Evolutionary conservation across 2,888 invertebrate species (phyloP).

Genomic region (Eucera pruinosa): DNA sequence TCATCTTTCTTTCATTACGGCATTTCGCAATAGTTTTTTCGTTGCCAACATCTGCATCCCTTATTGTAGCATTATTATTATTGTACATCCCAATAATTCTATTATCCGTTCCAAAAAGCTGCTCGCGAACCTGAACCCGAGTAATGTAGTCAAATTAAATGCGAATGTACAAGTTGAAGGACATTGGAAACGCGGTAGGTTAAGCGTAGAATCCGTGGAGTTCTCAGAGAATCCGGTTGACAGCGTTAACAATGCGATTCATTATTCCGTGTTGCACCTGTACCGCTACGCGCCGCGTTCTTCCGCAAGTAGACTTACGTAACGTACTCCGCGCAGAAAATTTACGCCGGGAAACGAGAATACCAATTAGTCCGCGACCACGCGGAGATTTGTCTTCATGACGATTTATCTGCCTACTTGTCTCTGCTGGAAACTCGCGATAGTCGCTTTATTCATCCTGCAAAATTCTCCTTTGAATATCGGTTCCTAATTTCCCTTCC

Average conservation of each 20-base stretch:
- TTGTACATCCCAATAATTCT: too few species aligned
- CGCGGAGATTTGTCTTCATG: conserved; percentile 36
- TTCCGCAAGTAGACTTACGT: conserved; percentile 48
- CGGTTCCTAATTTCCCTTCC: too few species aligned
- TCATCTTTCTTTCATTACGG: too few species aligned
- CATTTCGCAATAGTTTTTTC: too few species aligned
- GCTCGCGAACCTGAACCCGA: too few species aligned
- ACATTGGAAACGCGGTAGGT: too few species aligned
- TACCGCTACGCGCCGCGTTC: conserved; percentile 49
- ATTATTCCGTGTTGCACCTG: conserved; percentile 49
- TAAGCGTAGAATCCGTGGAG: too few species aligned
- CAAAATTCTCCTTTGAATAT: not conserved
- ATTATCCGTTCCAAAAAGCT: too few species aligned
- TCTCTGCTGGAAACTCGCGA: not conserved
- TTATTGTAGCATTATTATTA: too few species aligned
- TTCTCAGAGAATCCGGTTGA: not conserved
- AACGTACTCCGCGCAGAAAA: conserved; percentile 38
- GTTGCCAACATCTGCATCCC: too few species aligned
- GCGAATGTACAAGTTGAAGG: too few species aligned
- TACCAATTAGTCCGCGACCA: conserved; percentile 51
- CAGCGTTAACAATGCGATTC: conserved; percentile 40
- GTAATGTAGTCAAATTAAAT: too few species aligned
- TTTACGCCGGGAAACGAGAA: conserved; percentile 44
- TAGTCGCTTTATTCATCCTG: not conserved
- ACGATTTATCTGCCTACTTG: conserved; percentile 43